Evolutionary conservation across 1,140 invertebrate species (phyloP).

Genomic region (Drosophila sechellia): DNA sequence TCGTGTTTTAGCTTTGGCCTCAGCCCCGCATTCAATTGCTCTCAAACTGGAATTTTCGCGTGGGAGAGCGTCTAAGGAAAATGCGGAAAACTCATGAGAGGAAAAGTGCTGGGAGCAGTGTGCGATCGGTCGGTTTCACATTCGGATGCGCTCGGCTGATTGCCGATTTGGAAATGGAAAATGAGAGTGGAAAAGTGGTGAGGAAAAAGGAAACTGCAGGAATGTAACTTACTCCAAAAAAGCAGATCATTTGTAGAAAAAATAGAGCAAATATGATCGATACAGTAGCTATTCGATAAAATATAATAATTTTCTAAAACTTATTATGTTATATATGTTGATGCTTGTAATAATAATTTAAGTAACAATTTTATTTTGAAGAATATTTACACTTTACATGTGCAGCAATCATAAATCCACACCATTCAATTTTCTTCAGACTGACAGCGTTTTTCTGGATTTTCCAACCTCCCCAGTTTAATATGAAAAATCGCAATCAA

Average conservation of each 20-base stretch:
- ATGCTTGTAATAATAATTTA: too few species aligned
- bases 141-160: slow-evolving; percentile 18
- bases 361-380: too few species aligned
- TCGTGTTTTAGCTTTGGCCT: slow-evolving; percentile 35
- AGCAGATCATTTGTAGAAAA: neutral
- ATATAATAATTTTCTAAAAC: too few species aligned
- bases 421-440: too few species aligned
- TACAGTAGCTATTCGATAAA: neutral
- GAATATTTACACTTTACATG: too few species aligned
- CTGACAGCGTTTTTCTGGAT: neutral
- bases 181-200: neutral
- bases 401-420: too few species aligned
- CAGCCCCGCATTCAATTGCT: slow-evolving; percentile 46
- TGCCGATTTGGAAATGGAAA: slow-evolving; percentile 1
- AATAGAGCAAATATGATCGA: neutral
- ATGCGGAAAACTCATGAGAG: neutral
- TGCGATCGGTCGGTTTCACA: slow-evolving; percentile 1
- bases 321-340: too few species aligned
- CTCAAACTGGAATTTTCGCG: slow-evolving; percentile 57
- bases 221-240: slow-evolving; percentile 5
- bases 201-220: slow-evolving; percentile 6
- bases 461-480: too few species aligned
- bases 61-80: slow-evolving; percentile 4
- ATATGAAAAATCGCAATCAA: slow-evolving; percentile 1
- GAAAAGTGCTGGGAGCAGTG: neutral